Percentiles rank a stretch among this genome's conserved stretches.
Conservation (phyloP, 2,113 vertebrate genomes). For the Asarcornis scutulata region DNA sequence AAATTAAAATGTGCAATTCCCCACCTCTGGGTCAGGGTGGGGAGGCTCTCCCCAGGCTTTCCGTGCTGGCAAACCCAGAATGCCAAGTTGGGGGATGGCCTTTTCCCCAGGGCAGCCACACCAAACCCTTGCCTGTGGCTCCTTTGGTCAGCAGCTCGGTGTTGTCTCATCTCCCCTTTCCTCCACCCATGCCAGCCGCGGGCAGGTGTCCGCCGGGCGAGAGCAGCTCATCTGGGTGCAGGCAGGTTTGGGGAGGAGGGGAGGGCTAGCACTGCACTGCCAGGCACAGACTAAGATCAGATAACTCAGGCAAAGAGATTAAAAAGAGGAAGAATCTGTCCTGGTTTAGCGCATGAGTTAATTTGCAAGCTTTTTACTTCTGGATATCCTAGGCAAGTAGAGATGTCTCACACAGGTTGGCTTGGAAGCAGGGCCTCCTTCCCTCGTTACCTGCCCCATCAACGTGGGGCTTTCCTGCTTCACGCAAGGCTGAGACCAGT, state of each 20-base stretch:
- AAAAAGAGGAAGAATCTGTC: neutral
- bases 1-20: neutral
- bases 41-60: neutral
- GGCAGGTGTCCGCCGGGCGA: neutral
- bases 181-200: accelerated
- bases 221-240: accelerated
- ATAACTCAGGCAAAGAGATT: neutral
- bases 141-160: accelerated
- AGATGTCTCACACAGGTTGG: neutral
- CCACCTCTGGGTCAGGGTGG: neutral
- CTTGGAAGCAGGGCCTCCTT: neutral
- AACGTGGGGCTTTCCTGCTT: neutral
- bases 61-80: neutral
- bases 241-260: neutral
- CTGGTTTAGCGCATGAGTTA: neutral
- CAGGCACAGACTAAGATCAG: accelerated
- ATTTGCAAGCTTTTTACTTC: neutral
- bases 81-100: neutral
- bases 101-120: neutral
- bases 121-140: neutral
- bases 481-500: neutral
- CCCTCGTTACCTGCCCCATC: neutral
- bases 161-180: neutral
- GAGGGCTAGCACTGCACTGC: neutral
- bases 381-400: neutral